Conservation (phyloP, 1,140 invertebrate species). For the Arion vulgaris region DNA sequence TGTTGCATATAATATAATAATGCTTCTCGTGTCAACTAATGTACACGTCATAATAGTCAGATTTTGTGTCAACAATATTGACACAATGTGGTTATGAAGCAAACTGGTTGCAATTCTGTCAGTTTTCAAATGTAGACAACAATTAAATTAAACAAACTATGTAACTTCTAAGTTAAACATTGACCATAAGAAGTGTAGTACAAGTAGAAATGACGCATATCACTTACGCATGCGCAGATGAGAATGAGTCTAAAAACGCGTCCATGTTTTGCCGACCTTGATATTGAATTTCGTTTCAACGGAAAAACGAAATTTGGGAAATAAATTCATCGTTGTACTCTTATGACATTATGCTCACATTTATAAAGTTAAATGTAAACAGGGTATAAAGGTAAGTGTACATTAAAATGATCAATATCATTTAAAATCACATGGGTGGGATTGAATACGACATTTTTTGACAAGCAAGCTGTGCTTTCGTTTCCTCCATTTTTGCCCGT, state of each 20-base stretch:
- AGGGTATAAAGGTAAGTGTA: neutral
- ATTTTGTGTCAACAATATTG: no score
- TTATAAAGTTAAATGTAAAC: neutral
- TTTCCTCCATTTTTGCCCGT: slow-evolving; percentile 44
- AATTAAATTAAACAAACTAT: no score
- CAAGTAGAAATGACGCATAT: slow-evolving; percentile 15
- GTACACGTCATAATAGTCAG: no score
- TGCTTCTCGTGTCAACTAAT: no score
- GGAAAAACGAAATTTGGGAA: slow-evolving; percentile 30
- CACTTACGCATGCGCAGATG: slow-evolving; percentile 21
- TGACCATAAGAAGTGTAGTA: no score
- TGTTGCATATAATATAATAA: no score
- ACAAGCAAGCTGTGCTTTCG: slow-evolving; percentile 28
- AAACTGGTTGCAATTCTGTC: no score
- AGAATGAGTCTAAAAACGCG: slow-evolving; percentile 15
- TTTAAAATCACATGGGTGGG: neutral
- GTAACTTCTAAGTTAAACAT: no score
- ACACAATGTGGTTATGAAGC: no score
- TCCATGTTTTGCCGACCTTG: slow-evolving; percentile 34
- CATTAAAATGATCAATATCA: neutral
- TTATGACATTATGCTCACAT: neutral
- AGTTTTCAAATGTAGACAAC: no score
- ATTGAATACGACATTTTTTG: neutral
- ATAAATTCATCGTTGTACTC: neutral
- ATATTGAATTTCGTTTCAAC: slow-evolving; percentile 29